These are phyloP conservation scores for Puma concolor DNA, from an alignment of 2,113 vertebrate species.

Conservation along the genomic window DNA sequence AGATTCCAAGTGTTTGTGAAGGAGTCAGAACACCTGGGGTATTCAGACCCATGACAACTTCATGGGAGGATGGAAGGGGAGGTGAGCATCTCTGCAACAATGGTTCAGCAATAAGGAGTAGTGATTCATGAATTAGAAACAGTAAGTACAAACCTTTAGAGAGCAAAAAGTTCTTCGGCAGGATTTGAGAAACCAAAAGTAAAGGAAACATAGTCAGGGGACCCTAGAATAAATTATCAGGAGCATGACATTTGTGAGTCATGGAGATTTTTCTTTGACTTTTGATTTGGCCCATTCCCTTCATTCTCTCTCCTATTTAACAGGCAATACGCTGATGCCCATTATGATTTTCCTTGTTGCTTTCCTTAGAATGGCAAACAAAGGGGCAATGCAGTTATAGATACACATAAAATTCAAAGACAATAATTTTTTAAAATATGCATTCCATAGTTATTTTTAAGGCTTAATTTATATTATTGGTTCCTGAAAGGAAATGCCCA, in stretches of 20 bases:
- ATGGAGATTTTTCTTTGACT: background rate
- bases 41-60: background rate
- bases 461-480: constrained; percentile 39
- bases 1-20: background rate
- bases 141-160: background rate
- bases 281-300: background rate
- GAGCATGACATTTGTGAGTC: background rate
- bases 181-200: background rate
- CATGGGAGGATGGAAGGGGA: background rate
- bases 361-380: background rate
- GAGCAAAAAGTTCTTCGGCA: background rate
- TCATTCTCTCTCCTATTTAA: background rate
- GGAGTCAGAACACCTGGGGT: background rate
- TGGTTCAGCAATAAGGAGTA: background rate
- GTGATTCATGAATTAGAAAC: background rate
- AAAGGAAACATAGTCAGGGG: background rate
- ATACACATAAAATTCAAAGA: background rate
- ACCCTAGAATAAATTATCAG: background rate
- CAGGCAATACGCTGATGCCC: background rate
- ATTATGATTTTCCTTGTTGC: background rate
- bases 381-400: background rate
- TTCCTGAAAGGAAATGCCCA: background rate
- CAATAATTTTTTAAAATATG: constrained; percentile 7
- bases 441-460: constrained; percentile 2
- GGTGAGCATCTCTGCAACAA: background rate